Base-by-base conservation (phyloP, 37 sponge, comb jelly and placozoan genomes). In the Eunapius fragilis region DNA sequence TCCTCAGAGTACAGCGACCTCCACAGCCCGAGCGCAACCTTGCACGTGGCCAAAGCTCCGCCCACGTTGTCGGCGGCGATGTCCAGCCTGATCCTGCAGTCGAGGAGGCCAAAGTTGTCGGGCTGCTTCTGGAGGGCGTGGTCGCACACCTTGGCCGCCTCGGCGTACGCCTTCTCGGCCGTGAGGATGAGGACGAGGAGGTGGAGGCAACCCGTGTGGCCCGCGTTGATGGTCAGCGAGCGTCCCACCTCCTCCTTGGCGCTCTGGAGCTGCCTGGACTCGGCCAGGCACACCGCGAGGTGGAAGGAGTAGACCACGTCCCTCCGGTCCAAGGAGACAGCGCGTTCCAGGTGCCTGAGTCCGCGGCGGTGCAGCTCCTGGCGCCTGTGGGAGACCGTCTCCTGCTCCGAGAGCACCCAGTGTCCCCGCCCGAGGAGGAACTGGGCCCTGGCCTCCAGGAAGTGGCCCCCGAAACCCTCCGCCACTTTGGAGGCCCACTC, bases 131-230 rank as follows among this genome's bases (percentile, higher is more conserved):
- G 79, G 36, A 87, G 84, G 19, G 91, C 87, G 72, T 87, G 37
- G 38, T 82, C 82, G 38, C 91, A 91, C 25, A 91, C 72, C 67
- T 87, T 71, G 32, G 83, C 32, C 0, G 91, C 91, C 49, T 91
- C 91, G 14, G n/a, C 7, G 70, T 84, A 91, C 37, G 79, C 26
- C 72, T 87, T 86, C 68, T 91, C 77, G 14, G 91, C 84, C 2
- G 91, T 72, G 49, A 87, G 49, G 13, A 91, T 75, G 41, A 91
- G 87, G 22, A 80, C 80, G 24, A 91, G 84, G 32, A 91, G 50
- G 49, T 91, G 91, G 13, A 91, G 84, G 45, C 87, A 87, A 19
- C 87, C 78, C 7, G 87, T 82, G 75, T 91, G 91, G 1, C 78
- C 83, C 45, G 47, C 25, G 37, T 78, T 82, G 27, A 91, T 74